Base-by-base conservation (phyloP, 1,140 invertebrate species). In the Drosophila kurseongensis region DNA sequence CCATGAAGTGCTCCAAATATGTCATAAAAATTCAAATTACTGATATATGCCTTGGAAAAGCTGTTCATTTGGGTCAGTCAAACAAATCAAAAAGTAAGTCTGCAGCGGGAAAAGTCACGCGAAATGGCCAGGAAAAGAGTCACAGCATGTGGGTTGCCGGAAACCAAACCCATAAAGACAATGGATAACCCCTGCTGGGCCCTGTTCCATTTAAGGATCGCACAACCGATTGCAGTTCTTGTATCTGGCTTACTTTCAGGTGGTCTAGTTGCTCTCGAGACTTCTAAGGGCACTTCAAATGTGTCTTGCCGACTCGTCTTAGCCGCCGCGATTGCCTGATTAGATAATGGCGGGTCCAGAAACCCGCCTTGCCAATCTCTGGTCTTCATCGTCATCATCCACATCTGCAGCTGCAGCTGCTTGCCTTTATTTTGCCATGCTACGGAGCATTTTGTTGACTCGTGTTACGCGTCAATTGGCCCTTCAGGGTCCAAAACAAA, bases 381-480 rank as follows among this genome's bases (percentile, higher is more conserved):
- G 4, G 60, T 14, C 29, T 7, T 35, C 13, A 32, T 38, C 29
- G 18, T 59, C 27, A 13, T 27, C 4, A 7, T 18, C 32, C 4
- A n/a, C 23, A 27, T 35, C 23, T 38, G 35, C 63, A 48, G 67
- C 35, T 62, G 72, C 58, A 74, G 58, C 72, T 60, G 51, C 36
- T 63, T 27, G 32, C 44, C 51, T 41, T 66, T 66, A 35, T 69
- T 69, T 48, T 14, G 27, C 12, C 44, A 55, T 66, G 58, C 56
- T 67, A 62, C 48, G 36, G 18, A 38, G 44, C 69, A 69, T 41
- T 78, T 50, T 71, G 73, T 59, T 88, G 84, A 82, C 83, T 86
- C 83, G 82, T 88, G 83, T 82, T 88, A 74, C 75, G 74, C 81
- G 61, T 72, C 74, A 84, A 78, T 73, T 62, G 74, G 48, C 76